These are phyloP conservation scores for Chrysochloris asiatica DNA, from an alignment of 2,113 vertebrate species.

Conservation along the genomic window DNA sequence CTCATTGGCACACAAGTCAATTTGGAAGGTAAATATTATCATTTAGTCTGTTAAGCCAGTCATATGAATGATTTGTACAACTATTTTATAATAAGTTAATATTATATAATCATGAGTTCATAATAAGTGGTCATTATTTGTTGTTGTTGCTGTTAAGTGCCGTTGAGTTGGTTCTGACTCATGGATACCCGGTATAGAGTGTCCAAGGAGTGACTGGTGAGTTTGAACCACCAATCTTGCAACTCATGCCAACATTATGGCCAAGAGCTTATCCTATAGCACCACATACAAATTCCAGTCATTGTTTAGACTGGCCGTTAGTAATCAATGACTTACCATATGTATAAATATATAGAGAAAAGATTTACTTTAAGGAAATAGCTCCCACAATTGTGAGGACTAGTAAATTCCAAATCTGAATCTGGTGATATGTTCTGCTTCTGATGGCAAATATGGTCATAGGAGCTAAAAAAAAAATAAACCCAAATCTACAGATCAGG, in stretches of 20 bases:
- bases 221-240: too few relatives aligned
- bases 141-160: too few relatives aligned
- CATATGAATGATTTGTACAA: conserved; percentile 34
- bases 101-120: conserved; percentile 63
- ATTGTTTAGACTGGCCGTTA: conserved; percentile 59
- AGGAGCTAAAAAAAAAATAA: too few relatives aligned
- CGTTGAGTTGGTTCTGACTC: too few relatives aligned
- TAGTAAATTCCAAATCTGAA: not conserved
- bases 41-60: conserved; percentile 60
- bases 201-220: too few relatives aligned
- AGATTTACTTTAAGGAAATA: not conserved
- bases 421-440: too few relatives aligned
- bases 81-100: conserved; percentile 64
- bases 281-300: too few relatives aligned
- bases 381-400: not conserved
- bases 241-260: too few relatives aligned
- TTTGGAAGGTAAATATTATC: conserved; percentile 52
- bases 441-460: too few relatives aligned
- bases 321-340: conserved; percentile 48
- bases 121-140: conserved; percentile 57
- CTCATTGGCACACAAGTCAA: not conserved
- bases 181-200: too few relatives aligned
- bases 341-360: not conserved
- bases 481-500: too few relatives aligned
- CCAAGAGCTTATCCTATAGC: too few relatives aligned